Base-by-base conservation (phyloP, 2,113 vertebrate genomes). In the Glareola pratincola region DNA sequence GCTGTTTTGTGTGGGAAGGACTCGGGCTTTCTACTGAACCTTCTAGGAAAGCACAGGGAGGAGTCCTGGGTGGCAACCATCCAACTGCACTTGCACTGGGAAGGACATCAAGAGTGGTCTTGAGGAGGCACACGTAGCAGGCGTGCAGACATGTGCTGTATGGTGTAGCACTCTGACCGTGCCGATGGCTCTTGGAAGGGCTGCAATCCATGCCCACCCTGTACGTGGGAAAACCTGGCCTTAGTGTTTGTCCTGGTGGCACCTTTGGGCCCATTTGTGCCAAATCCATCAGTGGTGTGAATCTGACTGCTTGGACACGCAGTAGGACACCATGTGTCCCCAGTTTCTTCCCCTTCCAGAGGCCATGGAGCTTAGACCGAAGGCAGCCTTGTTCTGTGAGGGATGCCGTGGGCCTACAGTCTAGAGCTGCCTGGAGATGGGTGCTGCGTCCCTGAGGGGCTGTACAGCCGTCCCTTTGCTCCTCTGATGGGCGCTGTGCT, bases 21-120 rank as follows among this genome's bases (percentile, higher is more conserved):
- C 66, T 85, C 74, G 47, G 59, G 29, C 59, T 83, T 71, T 32
- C 45, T 50, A 26, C 29, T 34, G 63, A 85, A 67, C 29, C 41
- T 88, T 93, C 67, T 69, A 93, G 82, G 85, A 94, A 77, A 67
- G 19, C 14, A 77, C 21, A 39, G 48, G 63, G 79, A 88, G 72
- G 79, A 86, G 50, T 59, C 22, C 67, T 45, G 32, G 19, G 8
- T 86, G 62, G 32, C 68, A 81, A 4, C 1, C 3, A 67, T 67
- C 37, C 0, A 0, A n/a, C 7, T 86, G 41, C n/a, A 8, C 21
- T 86, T 67, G 47, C 43, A 9, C n/a, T 81, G 36, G 32, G 23
- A 77, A 12, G 37, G 23, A 75, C 72, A 27, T 62, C 37, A 37
- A 47, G 68, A 34, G 29, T 74, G 63, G 85, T 83, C 76, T 50